Base-by-base conservation (phyloP, 2,888 invertebrate species). In the Diplolepis rosae region DNA sequence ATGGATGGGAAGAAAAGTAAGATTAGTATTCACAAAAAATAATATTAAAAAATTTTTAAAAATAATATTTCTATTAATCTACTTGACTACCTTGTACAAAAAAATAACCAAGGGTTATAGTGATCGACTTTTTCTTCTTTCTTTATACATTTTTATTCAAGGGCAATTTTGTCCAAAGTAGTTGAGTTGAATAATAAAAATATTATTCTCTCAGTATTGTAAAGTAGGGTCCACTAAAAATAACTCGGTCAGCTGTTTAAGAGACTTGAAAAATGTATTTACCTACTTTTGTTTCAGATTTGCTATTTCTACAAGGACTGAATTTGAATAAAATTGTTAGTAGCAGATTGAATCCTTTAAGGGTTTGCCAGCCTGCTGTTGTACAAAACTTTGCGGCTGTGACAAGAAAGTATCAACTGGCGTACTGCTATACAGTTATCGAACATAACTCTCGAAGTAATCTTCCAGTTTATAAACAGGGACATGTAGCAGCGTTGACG, bases 351-450 rank as follows among this genome's bases (percentile, higher is more conserved):
- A 98, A 98, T 90, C 99, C 99, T 0, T 90, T 99, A 22, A 92
- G 94, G 68, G 93, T 94, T 1, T 97, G 98, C 85, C 92, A 94
- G 45, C 92, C 93, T 0, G 92, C 93, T 1, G 93, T 97, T 15
- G 93, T 94, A 0, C 93, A 94, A 74, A 94, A 94, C 22, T 97
- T 97, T 89, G 94, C 96, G 0, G 93, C 94, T 0, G 92, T 96
- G 1, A 94, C 96, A 0, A 92, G 95, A 65, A 92, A 93, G 9
- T 95, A 97, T 87, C 98, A 98, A 85, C 90, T 98, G 67, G 96
- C 95, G 0, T 98, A 98, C 89, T 98, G 98, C 89, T 95, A 96
- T 87, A 92, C 96, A 0, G 92, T 98, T 56, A 93, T 98, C 45
- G 97, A 98, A 87, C 93, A 94, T 80, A 98, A 98, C 89, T 89